Base-by-base conservation (phyloP, 2,113 vertebrate species). In the Brienomyrus longianalis region DNA sequence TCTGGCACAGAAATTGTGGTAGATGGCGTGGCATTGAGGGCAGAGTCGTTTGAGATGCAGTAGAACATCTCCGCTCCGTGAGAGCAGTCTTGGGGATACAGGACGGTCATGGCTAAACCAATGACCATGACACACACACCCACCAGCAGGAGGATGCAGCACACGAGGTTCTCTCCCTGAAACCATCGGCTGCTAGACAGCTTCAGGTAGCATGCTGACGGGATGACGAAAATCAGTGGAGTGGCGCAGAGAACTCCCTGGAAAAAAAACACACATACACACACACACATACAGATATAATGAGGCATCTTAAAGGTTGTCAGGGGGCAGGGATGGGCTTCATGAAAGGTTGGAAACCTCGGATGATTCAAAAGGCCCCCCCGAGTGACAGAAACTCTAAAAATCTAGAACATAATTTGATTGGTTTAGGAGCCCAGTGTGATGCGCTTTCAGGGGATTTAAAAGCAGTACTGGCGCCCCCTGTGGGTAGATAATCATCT, bases 151-250 rank as follows among this genome's bases (percentile, higher is more conserved):
- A 99, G 94, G 87, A 97, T 39, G 48, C 90, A 87, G 48, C 97
- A 95, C 39, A 97, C 91, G 88, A 98, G 43, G 87, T 97, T 97
- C 92, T 97, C 96, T 1, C 92, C 90, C 87, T 97, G 95, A 91
- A 95, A 97, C 97, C 97, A 98, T 54, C 94, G 95, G 43, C 97
- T 96, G 52, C 95, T 70, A 19, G 97, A 97, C 52, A 99, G 95
- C 90, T 95, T 99, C 88, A 99, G 94, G 91, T 97, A 98, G 92
- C 98, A 99, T 0, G 97, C 98, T 0, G 98, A 95, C 3, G 98
- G 98, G 51, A 99, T 95, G 95, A 99, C 97, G 96, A 99, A 99
- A 94, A 99, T 97, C 83, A 99, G 95, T 0, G 98, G 98, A 3
- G 95, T 96, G 7, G 98, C 98, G 83, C 97, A 97, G 91, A 99